These are phyloP conservation scores for Hippoglossus hippoglossus DNA, from an alignment of 2,797 vertebrate species.

Conservation along the genomic window DNA sequence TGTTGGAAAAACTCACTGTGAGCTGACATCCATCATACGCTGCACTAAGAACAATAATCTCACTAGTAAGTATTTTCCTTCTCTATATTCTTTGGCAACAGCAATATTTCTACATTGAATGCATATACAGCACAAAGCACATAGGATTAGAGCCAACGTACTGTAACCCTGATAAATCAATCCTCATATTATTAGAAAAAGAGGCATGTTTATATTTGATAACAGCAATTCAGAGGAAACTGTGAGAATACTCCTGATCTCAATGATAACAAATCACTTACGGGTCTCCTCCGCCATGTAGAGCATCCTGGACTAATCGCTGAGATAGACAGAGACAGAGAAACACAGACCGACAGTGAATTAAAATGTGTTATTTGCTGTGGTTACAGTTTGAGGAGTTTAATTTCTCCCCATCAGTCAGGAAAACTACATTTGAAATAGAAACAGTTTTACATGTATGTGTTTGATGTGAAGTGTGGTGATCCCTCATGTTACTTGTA, in stretches of 20 bases:
- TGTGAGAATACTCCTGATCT: too few relatives aligned
- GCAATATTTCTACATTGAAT: too few relatives aligned
- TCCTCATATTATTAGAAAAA: not conserved
- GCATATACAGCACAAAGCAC: too few relatives aligned
- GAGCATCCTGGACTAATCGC: constrained; percentile 82
- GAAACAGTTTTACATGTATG: constrained; percentile 20
- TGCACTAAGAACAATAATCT: not conserved
- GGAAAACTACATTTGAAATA: not conserved
- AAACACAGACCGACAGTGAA: constrained; percentile 23
- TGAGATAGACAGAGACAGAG: constrained; percentile 40
- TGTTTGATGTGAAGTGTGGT: constrained; percentile 11
- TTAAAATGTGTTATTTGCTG: constrained; percentile 2
- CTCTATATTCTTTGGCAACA: too few relatives aligned
- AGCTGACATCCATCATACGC: not conserved
- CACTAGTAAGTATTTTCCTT: too few relatives aligned
- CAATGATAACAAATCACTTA: constrained; percentile 68
- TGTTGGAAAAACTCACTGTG: not conserved
- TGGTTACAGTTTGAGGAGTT: not conserved
- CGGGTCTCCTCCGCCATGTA: constrained; percentile 83
- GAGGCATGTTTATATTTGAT: too few relatives aligned
- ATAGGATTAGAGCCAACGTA: too few relatives aligned
- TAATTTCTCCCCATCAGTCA: not conserved
- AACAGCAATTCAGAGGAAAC: too few relatives aligned
- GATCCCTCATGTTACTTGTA: constrained; percentile 25
- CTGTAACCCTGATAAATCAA: too few relatives aligned